Conservation (phyloP, 1,140 invertebrate species). For the Trachymyrmex cornetzi region DNA sequence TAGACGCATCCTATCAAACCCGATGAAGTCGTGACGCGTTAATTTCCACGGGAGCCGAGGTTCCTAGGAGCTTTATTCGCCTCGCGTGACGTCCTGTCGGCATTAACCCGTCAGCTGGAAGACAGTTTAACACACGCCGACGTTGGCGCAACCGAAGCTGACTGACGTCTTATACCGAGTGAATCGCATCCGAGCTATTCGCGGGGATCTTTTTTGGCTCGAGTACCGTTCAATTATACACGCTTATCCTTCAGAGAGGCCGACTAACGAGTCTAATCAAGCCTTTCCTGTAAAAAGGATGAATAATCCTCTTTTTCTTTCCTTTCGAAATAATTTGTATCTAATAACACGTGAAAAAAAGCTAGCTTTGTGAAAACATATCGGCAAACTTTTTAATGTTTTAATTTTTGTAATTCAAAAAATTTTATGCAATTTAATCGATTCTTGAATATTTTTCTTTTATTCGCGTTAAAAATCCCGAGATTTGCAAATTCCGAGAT, state of each 20-base stretch:
- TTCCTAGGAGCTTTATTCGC: constrained; percentile 67
- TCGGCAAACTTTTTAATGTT: background rate
- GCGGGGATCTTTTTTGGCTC: background rate
- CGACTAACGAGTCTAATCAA: background rate
- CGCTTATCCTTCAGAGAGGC: background rate
- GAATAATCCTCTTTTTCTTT: background rate
- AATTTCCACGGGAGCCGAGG: constrained; percentile 74
- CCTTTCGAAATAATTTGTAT: background rate
- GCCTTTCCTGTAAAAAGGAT: background rate
- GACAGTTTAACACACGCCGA: constrained; percentile 73
- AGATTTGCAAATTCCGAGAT: background rate
- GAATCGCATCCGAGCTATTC: constrained; percentile 46
- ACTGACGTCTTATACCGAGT: constrained; percentile 49
- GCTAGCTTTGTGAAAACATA: too few species aligned
- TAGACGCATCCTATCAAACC: constrained; percentile 72
- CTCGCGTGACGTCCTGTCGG: constrained; percentile 78
- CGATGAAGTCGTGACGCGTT: constrained; percentile 80
- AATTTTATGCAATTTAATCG: background rate
- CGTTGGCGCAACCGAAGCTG: constrained; percentile 53
- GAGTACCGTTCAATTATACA: constrained; percentile 24
- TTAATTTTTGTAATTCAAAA: background rate
- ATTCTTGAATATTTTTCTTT: background rate
- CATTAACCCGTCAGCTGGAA: constrained; percentile 71
- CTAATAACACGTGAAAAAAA: background rate
- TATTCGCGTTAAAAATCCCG: background rate